A percentile compares a stretch with the other conserved stretches of the same genome.
phyloP scores from a whole-genome alignment of 2,113 vertebrate species.

The Paedocypris sp. region DNA sequence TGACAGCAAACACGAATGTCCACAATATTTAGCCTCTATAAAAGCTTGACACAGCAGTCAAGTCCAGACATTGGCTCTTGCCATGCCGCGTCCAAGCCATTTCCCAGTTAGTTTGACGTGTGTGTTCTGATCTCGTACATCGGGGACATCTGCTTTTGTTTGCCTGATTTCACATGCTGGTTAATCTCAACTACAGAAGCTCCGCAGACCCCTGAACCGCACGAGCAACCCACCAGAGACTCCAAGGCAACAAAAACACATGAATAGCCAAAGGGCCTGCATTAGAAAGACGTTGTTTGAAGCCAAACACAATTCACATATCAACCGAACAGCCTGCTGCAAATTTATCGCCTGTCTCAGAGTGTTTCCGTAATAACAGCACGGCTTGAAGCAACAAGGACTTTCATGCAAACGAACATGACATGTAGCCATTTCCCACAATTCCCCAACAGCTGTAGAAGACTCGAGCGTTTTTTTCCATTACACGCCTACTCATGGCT shows the following conservation, averaged over 20 bases:
- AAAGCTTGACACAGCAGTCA: neutral
- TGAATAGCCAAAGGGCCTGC: conserved; percentile 45
- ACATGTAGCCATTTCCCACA: neutral
- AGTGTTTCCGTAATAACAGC: neutral
- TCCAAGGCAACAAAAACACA: conserved; percentile 25
- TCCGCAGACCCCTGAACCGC: conserved; percentile 11
- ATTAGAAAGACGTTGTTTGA: conserved; percentile 3
- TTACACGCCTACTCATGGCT: neutral
- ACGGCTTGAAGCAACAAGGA: neutral
- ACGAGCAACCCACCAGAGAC: conserved; percentile 25
- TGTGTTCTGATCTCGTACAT: too few relatives aligned
- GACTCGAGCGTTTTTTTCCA: neutral
- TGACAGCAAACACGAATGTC: neutral
- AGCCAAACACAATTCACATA: conserved; percentile 16
- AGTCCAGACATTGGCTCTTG: neutral
- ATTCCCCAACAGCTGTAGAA: conserved; percentile 1
- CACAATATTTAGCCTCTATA: neutral
- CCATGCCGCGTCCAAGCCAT: conserved; percentile 4
- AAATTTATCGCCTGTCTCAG: conserved; percentile 1
- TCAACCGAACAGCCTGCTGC: neutral
- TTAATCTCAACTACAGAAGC: conserved; percentile 13
- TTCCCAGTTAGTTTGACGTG: neutral
- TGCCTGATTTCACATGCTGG: neutral
- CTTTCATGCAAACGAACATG: neutral
- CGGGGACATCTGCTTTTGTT: too few relatives aligned